Evolutionary conservation across 2,113 vertebrate species (phyloP), one percentile per base, ranked within the genome.

Genomic region (Pseudorhombus dupliciocellatus): DNA sequence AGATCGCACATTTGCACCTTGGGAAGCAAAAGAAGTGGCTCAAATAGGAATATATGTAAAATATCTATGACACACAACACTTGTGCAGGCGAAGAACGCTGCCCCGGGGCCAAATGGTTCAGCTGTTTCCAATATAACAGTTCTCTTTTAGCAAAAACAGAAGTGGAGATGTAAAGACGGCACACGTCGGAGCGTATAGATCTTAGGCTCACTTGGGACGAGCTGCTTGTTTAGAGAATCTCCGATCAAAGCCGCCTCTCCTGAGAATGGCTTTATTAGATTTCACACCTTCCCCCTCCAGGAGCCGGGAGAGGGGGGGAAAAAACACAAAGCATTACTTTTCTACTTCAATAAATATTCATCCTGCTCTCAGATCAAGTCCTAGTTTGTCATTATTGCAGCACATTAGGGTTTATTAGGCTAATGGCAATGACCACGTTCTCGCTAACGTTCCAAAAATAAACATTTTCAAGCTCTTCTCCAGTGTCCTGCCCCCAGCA

Each of bases 61-160:
- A 87, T 55, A 64, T 73, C 65, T 83, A 56, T 62, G 73, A 75
- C 83, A 85, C 54, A 37, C 46, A 72, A 90, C 84, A 79, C 77
- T 90, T 93, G 88, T 92, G 89, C 85, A 76, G 88, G 79, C 79
- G 70, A 30, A 70, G 92, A 92, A 87, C 66, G 53, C 84, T 92
- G 91, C 91, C 91, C 90, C 73, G 24, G 44, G 91, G 92, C 82
- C 66, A 75, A 91, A 92, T 81, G 91, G 90, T 81, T 80, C 94
- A 95, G 89, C 91, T 95, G 93, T 92, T 92, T 93, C 91, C 92
- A 93, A 94, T 93, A 90, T 78, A 85, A 64, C 74, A 72, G 78
- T 75, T 84, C 79, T 79, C 83, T 90, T 83, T 87, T 92, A 92
- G 89, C 92, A 87, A 84, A 93, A 92, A 87, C 79, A 93, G 85